Conservation (phyloP, 2,113 vertebrate species). For the Anoplopoma fimbria region DNA sequence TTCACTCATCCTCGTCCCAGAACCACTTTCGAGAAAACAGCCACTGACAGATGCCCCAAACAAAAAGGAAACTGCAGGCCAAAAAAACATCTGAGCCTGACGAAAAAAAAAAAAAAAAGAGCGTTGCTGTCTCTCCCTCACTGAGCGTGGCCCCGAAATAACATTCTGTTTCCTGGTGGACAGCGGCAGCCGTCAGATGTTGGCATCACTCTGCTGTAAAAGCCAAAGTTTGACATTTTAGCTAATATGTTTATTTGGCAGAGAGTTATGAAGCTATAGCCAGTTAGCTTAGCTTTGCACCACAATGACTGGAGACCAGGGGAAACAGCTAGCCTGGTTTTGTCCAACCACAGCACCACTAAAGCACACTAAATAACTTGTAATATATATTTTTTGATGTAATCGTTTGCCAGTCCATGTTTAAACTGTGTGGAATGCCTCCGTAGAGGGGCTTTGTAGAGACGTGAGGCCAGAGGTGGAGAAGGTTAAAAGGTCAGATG, state of each 20-base stretch:
- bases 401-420: background rate
- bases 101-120: slow-evolving; percentile 4
- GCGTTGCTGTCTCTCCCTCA: slow-evolving; percentile 28
- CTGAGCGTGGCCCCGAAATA: slow-evolving; percentile 37
- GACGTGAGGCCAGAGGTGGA: background rate
- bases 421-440: background rate
- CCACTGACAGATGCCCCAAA: slow-evolving; percentile 71
- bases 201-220: background rate
- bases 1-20: slow-evolving; percentile 60
- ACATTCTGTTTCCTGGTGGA: slow-evolving; percentile 35
- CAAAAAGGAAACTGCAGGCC: slow-evolving; percentile 51
- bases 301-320: background rate
- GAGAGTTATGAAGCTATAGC: background rate
- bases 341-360: background rate
- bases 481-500: slow-evolving; percentile 17
- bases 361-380: background rate
- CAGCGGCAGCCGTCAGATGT: background rate
- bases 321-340: background rate
- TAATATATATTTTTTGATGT: background rate
- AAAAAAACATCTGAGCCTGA: slow-evolving; percentile 48
- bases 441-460: background rate
- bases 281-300: slow-evolving; percentile 21
- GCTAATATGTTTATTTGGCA: background rate
- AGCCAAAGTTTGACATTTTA: slow-evolving; percentile 20
- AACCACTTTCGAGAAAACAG: slow-evolving; percentile 73